Percentiles rank a stretch among this genome's conserved stretches.
These are phyloP conservation scores for Isaurus tuberculatus DNA, from an alignment of 92 coral and sea anemone species.

Conservation along the genomic window DNA sequence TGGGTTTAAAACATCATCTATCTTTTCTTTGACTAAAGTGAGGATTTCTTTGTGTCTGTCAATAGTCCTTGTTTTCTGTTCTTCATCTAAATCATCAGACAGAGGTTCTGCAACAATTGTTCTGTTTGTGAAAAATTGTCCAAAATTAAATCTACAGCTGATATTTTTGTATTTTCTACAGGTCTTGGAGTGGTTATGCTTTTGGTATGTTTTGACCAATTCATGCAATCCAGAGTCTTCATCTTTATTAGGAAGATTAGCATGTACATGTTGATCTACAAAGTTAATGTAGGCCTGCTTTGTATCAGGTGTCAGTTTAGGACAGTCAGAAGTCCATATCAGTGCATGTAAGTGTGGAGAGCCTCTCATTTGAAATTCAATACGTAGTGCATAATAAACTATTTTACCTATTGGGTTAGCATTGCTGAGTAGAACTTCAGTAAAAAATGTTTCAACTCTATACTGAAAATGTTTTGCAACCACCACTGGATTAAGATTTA, in stretches of 20 bases:
- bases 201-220: neutral
- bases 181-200: neutral
- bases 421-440: neutral
- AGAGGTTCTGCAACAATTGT: neutral
- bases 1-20: neutral
- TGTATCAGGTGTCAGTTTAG: neutral
- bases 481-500: neutral
- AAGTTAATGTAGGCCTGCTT: neutral
- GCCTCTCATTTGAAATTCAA: neutral
- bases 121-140: neutral
- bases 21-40: neutral
- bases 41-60: neutral
- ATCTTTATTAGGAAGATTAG: neutral
- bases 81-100: neutral
- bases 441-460: constrained; percentile 5
- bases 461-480: neutral
- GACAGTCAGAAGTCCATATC: neutral
- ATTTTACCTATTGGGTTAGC: neutral
- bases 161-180: constrained; percentile 3
- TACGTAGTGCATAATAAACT: neutral
- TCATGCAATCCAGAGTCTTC: neutral
- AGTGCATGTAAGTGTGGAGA: neutral
- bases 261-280: neutral
- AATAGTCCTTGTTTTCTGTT: neutral
- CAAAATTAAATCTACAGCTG: neutral